Base-by-base conservation (phyloP, 2,888 invertebrate genomes). In the Vandiemenella viatica region DNA sequence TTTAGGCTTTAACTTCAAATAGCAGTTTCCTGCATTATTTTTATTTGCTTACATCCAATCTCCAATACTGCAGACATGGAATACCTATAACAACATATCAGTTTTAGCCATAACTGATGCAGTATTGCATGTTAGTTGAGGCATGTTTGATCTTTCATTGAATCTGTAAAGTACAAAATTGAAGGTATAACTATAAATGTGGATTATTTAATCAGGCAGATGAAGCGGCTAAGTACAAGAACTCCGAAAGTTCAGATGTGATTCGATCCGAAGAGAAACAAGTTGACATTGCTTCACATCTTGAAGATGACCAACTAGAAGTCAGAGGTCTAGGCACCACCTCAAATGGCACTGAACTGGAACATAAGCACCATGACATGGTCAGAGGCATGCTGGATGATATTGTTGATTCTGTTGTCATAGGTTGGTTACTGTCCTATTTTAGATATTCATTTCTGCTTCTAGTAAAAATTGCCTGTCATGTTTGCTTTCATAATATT, bases 381-480 rank as follows among this genome's bases (percentile, higher is more conserved):
- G 69, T 64, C 3, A 55, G 55, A 15, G 67, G 67, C 52, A 64
- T 71, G 58, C 55, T 71, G 26, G 63, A 66, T 54, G 58, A 58
- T 44, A 58, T 71, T 51, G 58, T 70, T 18, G 65, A 67, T 52
- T 61, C 57, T 50, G 68, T 66, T 26, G 60, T 54, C 5, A 32
- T 38, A 45, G 49, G 49, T 49, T 43, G 7, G 40, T 23, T 43
- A 8, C 10, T 16, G 10, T 40, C 10, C 7, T 10, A 16, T 16
- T 10, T 7, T 40, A 16, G 15, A 56, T 58, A 16, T 60, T 60
- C 37, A 48, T 43, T 0, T 54, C 55, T 4, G 45, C 50, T 13
- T 54, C n/a, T n/a, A n/a, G n/a, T n/a, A n/a, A n/a, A n/a, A n/a
- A n/a, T n/a, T n/a, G n/a, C n/a, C n/a, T n/a, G n/a, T n/a, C n/a